Conservation (phyloP, 92 coral and sea anemone genomes). For the Umimayanthus chanpuru region DNA sequence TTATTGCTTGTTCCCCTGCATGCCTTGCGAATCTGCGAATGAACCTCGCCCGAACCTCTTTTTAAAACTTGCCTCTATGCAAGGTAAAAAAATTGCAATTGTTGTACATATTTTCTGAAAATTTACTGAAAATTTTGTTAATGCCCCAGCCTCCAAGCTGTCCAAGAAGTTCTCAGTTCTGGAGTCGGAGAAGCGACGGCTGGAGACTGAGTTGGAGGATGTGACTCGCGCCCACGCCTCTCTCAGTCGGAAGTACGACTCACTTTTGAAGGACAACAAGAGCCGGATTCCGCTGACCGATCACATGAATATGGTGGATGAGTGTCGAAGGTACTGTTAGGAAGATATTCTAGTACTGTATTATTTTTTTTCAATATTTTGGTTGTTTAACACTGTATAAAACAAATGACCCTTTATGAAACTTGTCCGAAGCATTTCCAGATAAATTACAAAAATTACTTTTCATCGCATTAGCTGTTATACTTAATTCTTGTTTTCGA, state of each 20-base stretch:
- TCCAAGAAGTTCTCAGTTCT: constrained; percentile 75
- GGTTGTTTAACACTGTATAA: too few relatives aligned
- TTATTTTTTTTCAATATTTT: neutral
- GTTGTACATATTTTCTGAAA: neutral
- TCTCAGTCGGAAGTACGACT: constrained; percentile 71
- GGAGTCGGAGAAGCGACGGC: constrained; percentile 73
- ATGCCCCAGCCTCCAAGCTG: constrained; percentile 76
- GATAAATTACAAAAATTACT: too few relatives aligned
- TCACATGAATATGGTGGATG: constrained; percentile 87
- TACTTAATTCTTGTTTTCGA: too few relatives aligned
- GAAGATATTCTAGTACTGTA: neutral
- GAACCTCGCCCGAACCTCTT: too few relatives aligned
- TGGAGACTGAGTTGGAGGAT: constrained; percentile 85
- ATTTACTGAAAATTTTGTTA: too few relatives aligned
- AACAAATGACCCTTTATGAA: too few relatives aligned
- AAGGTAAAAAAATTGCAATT: too few relatives aligned
- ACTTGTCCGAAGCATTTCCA: too few relatives aligned
- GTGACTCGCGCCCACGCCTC: constrained; percentile 63
- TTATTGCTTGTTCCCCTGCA: too few relatives aligned
- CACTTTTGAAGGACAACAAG: constrained; percentile 61
- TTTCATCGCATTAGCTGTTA: too few relatives aligned
- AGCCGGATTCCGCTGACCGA: constrained; percentile 75
- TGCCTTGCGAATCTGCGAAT: too few relatives aligned
- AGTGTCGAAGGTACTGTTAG: constrained; percentile 76
- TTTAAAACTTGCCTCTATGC: too few relatives aligned